Evolutionary conservation across 1,140 invertebrate genomes (phyloP).

Genomic region (Drosophila burlai): DNA sequence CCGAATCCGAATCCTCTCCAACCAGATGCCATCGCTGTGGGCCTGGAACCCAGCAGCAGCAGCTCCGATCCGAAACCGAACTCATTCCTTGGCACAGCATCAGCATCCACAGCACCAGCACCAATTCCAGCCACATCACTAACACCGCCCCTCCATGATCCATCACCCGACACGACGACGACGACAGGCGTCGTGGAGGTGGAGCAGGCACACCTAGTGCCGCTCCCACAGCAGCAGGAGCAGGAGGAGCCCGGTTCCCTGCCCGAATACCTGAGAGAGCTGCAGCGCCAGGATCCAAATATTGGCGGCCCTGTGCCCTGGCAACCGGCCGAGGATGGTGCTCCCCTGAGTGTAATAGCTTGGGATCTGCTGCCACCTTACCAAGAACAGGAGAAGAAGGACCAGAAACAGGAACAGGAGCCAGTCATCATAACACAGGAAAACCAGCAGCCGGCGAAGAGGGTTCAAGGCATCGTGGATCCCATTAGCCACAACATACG

Average conservation of each 20-base stretch:
- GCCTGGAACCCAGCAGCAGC: conserved; percentile 54
- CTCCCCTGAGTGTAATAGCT: conserved; percentile 72
- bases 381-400: conserved; percentile 5
- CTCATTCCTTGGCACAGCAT: conserved; percentile 50
- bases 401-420: conserved; percentile 19
- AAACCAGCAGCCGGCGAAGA: conserved; percentile 44
- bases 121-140: conserved; percentile 70
- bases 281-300: conserved; percentile 70
- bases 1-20: conserved; percentile 74
- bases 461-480: conserved; percentile 59
- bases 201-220: conserved; percentile 69
- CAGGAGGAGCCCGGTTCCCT: conserved; percentile 27
- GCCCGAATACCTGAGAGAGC: conserved; percentile 69
- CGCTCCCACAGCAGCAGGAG: conserved; percentile 32
- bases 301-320: conserved; percentile 75
- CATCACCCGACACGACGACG: conserved; percentile 51
- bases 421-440: conserved; percentile 68
- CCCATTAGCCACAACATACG: conserved; percentile 64
- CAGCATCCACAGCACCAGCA: conserved; percentile 52
- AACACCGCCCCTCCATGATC: conserved; percentile 69
- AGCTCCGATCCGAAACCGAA: conserved; percentile 30
- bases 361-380: conserved; percentile 79
- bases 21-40: conserved; percentile 84
- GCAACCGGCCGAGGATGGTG: conserved; percentile 57
- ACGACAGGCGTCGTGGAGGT: conserved; percentile 61